Conservation (phyloP, 1,140 invertebrate genomes). For the Zophobas morio region DNA sequence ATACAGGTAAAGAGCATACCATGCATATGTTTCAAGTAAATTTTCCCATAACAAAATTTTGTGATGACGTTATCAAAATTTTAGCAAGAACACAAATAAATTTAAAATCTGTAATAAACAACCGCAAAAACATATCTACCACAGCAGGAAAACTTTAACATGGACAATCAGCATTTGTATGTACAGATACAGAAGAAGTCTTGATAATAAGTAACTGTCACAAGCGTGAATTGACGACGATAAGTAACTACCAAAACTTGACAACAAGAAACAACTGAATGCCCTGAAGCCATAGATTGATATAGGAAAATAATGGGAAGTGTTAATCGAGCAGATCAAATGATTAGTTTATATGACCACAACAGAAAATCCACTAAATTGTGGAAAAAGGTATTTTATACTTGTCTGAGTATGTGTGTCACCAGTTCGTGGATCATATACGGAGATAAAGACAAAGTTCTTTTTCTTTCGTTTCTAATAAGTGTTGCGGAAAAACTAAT, state of each 20-base stretch:
- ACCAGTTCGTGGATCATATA: conserved; percentile 54
- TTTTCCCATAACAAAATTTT: too few species aligned
- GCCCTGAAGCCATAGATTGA: conserved; percentile 54
- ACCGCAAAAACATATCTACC: conserved; percentile 50
- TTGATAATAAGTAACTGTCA: conserved; percentile 56
- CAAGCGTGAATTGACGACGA: conserved; percentile 37
- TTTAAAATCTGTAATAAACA: not conserved
- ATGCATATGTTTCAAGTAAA: too few species aligned
- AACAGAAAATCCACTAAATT: conserved; percentile 61
- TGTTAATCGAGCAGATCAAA: conserved; percentile 61
- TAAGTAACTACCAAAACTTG: conserved; percentile 56
- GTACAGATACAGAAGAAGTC: conserved; percentile 55
- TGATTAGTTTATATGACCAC: conserved; percentile 54
- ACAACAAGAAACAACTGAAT: conserved; percentile 40
- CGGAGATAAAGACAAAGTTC: conserved; percentile 48
- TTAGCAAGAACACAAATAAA: too few species aligned
- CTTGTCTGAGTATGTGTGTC: conserved; percentile 49
- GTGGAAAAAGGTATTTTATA: conserved; percentile 61
- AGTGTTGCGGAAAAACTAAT: conserved; percentile 53
- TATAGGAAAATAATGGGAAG: conserved; percentile 62
- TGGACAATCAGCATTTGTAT: conserved; percentile 43
- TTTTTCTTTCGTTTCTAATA: conserved; percentile 49
- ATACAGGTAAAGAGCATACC: too few species aligned
- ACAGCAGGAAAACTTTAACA: conserved; percentile 47
- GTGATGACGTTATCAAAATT: too few species aligned